Evolutionary conservation across 2,888 invertebrate genomes (phyloP), one percentile per base, ranked within the genome.

Genomic region (Ochropleura plecta): DNA sequence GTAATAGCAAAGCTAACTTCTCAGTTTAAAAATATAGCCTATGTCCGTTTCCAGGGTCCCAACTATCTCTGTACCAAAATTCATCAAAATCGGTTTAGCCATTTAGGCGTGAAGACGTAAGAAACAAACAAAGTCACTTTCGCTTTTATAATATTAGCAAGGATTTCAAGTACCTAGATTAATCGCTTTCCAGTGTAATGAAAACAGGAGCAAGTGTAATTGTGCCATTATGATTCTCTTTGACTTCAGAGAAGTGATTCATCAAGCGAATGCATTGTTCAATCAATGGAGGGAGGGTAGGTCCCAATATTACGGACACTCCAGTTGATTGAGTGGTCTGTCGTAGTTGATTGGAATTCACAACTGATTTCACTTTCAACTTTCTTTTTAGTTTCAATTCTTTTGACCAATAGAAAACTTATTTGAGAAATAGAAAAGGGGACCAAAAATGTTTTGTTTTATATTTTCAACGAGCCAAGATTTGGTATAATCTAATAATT

Each of bases 331-430:
- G 62, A 44, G 48, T 48, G 42, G 18, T 7, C 49, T 53, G 3
- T 51, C 10, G n/a, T 20, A 42, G 20, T 51, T 42, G 42, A 75
- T 74, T 75, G 60, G 16, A 53, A 48, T 76, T 67, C 10, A 18
- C 20, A 75, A 55, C 7, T 62, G 65, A 76, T 76, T 73, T 59
- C 20, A 49, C 8, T 44, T 42, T 30, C 18, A 65, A 64, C n/a
- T n/a, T n/a, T 51, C 44, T 51, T 16, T n/a, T 74, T 55, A 44
- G 30, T 66, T 59, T 20, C 0, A 60, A 53, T 72, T 55, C 18
- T 51, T 51, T 48, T 74, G 30, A 42, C 2, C 20, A 53, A 16
- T 46, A 30, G 30, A 30, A 30, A 30, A 30, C 30, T 30, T 30
- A 30, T 30, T 30, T 30, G 30, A 30, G 30, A 30, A 30, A 30